A percentile compares a stretch with the other conserved stretches of the same genome.
Evolutionary conservation across 2,797 vertebrate species (phyloP).

Genomic region (Morelia viridis): DNA sequence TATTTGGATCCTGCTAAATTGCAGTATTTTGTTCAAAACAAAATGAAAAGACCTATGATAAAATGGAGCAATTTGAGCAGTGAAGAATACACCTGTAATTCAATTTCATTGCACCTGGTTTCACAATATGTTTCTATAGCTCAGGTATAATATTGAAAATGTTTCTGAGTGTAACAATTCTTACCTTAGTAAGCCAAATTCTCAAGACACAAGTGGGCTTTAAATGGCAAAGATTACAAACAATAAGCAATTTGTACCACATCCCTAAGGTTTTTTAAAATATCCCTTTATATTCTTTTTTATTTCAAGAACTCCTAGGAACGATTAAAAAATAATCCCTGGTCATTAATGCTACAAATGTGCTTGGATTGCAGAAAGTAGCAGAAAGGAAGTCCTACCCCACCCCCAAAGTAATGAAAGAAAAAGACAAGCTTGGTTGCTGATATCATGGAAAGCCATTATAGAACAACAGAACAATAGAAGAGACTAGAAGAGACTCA

Average conservation of each 20-base stretch:
- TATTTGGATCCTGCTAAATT: slow-evolving; percentile 70
- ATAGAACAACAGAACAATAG: neutral
- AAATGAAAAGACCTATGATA: slow-evolving; percentile 69
- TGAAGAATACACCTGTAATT: slow-evolving; percentile 77
- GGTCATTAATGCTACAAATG: neutral
- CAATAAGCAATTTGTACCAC: slow-evolving; percentile 47
- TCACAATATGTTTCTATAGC: slow-evolving; percentile 67
- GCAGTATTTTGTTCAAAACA: slow-evolving; percentile 77
- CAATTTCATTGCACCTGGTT: slow-evolving; percentile 78
- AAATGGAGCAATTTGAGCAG: slow-evolving; percentile 73
- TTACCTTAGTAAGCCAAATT: slow-evolving; percentile 45
- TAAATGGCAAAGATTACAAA: slow-evolving; percentile 50
- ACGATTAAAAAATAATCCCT: neutral
- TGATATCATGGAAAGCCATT: neutral
- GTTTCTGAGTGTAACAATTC: slow-evolving; percentile 53
- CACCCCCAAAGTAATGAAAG: neutral
- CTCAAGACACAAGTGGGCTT: slow-evolving; percentile 53
- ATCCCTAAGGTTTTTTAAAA: neutral
- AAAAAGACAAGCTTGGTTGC: neutral
- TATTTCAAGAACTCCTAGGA: slow-evolving; percentile 28
- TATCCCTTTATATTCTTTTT: slow-evolving; percentile 20
- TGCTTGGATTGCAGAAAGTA: neutral
- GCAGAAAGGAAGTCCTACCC: neutral
- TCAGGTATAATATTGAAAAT: slow-evolving; percentile 59
- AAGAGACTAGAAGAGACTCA: neutral